phyloP scores from a whole-genome alignment of 2,888 invertebrate species.

The Conus canariensis region DNA sequence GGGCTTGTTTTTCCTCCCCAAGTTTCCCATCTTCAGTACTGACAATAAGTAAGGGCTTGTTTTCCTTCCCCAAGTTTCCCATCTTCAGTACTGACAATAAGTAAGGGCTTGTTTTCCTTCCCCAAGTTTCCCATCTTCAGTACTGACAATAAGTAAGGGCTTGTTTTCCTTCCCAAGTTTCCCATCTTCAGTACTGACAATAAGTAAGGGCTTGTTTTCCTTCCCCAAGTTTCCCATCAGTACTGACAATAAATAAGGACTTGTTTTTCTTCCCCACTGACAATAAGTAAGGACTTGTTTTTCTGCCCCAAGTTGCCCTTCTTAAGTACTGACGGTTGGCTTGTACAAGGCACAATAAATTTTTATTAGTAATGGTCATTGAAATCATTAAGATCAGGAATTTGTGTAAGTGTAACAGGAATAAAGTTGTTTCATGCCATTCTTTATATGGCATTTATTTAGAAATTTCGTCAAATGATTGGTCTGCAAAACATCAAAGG shows the following conservation, averaged over 20 bases:
- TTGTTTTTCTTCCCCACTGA: no score
- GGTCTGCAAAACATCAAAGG: no score
- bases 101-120: conserved; percentile 85
- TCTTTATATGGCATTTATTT: no score
- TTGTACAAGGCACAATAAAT: no score
- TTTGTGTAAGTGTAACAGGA: no score
- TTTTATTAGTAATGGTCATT: no score
- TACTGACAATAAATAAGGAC: not conserved
- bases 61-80: conserved; percentile 96
- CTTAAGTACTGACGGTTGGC: no score
- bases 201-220: conserved; percentile 84
- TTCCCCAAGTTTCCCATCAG: conserved; percentile 95
- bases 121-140: conserved; percentile 97
- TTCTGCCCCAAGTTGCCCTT: no score
- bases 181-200: conserved; percentile 97
- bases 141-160: conserved; percentile 91
- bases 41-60: conserved; percentile 88
- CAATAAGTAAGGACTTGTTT: no score
- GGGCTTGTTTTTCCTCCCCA: conserved; percentile 88
- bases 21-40: conserved; percentile 95
- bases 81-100: conserved; percentile 96
- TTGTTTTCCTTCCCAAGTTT: conserved; percentile 93
- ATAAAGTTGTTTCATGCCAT: no score
- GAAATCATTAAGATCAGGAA: no score
- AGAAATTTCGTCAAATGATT: no score